Conservation (phyloP, 2,113 vertebrate genomes). For the Siniperca chuatsi region DNA sequence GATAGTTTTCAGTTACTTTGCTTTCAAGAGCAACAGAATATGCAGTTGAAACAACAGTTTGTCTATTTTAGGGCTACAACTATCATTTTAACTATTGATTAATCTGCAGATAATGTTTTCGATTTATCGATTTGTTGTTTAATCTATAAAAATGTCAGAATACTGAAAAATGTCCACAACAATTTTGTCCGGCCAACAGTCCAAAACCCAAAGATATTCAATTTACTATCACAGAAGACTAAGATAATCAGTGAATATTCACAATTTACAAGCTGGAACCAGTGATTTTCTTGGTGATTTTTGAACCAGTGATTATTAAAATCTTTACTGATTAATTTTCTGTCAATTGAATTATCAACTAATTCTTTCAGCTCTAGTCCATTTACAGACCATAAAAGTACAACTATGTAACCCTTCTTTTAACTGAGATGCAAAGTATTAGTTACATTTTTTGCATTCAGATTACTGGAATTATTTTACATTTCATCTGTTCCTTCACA, state of each 20-base stretch:
- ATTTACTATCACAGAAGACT: not conserved
- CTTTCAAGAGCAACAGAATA: not conserved
- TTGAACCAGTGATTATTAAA: too few relatives aligned
- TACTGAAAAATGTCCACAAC: not conserved
- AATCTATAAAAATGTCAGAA: too few relatives aligned
- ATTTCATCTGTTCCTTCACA: not conserved
- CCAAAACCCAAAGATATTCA: not conserved
- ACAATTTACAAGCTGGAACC: not conserved
- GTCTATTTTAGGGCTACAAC: not conserved
- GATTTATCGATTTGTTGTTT: not conserved
- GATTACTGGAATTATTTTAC: not conserved
- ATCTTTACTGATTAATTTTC: too few relatives aligned
- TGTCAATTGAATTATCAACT: not conserved
- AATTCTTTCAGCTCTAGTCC: too few relatives aligned
- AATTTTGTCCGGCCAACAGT: not conserved
- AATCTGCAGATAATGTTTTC: not conserved
- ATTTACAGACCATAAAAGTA: not conserved
- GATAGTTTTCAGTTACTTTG: not conserved
- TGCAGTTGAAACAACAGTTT: not conserved
- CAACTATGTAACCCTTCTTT: not conserved
- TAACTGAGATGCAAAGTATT: not conserved
- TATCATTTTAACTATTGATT: not conserved
- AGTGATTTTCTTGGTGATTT: too few relatives aligned
- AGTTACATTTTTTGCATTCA: not conserved
- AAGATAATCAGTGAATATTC: not conserved